phyloP scores from a whole-genome alignment of 2,888 invertebrate species.

The Elysia crispata region DNA sequence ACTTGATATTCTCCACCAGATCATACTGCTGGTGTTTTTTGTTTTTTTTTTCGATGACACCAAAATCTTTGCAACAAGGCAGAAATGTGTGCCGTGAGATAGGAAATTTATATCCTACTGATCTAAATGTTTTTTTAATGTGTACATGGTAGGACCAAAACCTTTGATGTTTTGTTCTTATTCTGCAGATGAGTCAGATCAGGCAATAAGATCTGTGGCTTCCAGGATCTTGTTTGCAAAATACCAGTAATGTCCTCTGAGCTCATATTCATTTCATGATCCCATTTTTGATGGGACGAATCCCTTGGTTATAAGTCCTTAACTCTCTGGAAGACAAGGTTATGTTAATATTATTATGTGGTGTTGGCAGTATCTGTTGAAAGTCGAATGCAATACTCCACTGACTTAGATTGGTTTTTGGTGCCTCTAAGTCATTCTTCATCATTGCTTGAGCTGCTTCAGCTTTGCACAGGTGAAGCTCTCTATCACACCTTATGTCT shows the following conservation, averaged over 20 bases:
- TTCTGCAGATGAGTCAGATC: slow-evolving; percentile 28
- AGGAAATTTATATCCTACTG: no score
- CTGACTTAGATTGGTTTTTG: not conserved
- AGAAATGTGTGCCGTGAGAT: no score
- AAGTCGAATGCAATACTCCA: slow-evolving; percentile 31
- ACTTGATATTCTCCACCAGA: no score
- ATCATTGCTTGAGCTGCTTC: slow-evolving; percentile 13
- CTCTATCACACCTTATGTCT: not conserved
- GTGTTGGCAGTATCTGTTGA: slow-evolving; percentile 28
- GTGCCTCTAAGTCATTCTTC: slow-evolving; percentile 7
- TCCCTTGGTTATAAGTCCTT: slow-evolving; percentile 12
- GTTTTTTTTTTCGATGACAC: no score
- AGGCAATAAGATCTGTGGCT: slow-evolving; percentile 4
- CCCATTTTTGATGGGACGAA: not conserved
- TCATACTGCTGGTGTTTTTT: no score
- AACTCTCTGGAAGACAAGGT: not conserved
- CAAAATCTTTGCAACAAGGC: no score
- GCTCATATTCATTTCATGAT: slow-evolving; percentile 10
- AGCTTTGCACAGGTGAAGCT: slow-evolving; percentile 22
- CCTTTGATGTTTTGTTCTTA: slow-evolving; percentile 12
- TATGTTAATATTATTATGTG: slow-evolving; percentile 22
- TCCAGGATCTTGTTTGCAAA: not conserved
- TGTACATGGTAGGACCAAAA: slow-evolving; percentile 10
- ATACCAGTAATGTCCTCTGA: slow-evolving; percentile 29
- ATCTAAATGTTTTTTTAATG: not conserved